phyloP scores from a whole-genome alignment of 1,140 invertebrate species.

The Linepithema humile region DNA sequence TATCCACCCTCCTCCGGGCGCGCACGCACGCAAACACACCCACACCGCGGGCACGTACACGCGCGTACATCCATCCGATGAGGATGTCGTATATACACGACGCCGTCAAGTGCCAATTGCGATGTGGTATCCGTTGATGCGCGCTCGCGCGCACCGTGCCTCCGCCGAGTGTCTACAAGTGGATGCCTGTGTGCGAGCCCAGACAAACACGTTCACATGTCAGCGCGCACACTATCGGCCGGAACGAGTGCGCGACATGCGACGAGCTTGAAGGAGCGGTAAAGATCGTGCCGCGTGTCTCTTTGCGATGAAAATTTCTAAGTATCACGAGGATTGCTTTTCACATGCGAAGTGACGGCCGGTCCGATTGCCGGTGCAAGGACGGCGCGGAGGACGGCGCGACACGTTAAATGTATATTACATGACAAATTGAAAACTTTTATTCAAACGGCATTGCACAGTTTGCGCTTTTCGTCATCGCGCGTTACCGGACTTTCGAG shows the following conservation, averaged over 20 bases:
- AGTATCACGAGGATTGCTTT: neutral
- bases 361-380: too few relatives aligned
- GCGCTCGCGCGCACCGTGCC: neutral
- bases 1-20: neutral
- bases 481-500: neutral
- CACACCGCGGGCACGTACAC: neutral
- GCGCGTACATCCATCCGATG: neutral
- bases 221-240: neutral
- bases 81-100: constrained; percentile 1
- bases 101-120: constrained; percentile 60
- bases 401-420: neutral
- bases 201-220: constrained; percentile 29
- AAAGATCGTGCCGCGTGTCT: neutral
- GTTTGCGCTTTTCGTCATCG: neutral
- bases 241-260: constrained; percentile 1
- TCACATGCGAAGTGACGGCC: neutral
- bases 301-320: neutral
- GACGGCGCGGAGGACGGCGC: too few relatives aligned
- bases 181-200: neutral
- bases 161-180: neutral
- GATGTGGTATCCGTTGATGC: constrained; percentile 19
- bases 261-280: neutral
- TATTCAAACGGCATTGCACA: constrained; percentile 7
- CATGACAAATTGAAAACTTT: neutral
- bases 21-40: neutral